Base-by-base conservation (phyloP, 1,140 invertebrate species). In the Brachionus manjavacas region DNA sequence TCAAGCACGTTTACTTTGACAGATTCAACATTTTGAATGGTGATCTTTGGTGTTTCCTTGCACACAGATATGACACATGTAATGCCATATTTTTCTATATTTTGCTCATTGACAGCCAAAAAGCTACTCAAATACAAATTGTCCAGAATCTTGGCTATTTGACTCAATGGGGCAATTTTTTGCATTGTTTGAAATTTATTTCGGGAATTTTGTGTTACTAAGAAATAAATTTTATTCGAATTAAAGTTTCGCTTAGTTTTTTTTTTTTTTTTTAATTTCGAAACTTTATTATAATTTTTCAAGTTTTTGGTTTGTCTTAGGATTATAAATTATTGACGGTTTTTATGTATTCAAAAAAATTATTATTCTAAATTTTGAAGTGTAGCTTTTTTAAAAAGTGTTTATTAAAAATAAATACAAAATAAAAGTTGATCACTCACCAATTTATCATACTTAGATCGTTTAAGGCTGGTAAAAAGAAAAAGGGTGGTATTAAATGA, bases 61-160 rank as follows among this genome's bases (percentile, higher is more conserved):
- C 81, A 70, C 23, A 84, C 66, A 25, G 60, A 52, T 12, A 84
- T 68, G n/a, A 84, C 43, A 74, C 81, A 84, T 28, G 60, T 84
- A 41, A 84, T 84, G 1, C 46, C 46, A 55, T 16, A 72, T 35
- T 70, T 68, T 84, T 84, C n/a, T 3, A 84, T 28, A 23, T 84
- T 84, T n/a, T 43, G 16, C 43, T 72, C 66, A 55, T 12, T 68
- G 6, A 66, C 81, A 11, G 35, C 81, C 16, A 39, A 12, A 84
- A 41, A 68, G 14, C 60, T 70, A 12, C 60, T 70, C 64, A 84
- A 52, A 60, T 70, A 74, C 9, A 84, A 20, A 11, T 68, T 23
- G 52, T 84, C 81, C n/a, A 66, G 41, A 31, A 84, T 84, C 9
- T 84, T 84, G 11, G 81, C 81, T 74, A 84, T 60, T 41, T 84